Base-by-base conservation (phyloP, 2,113 vertebrate species). In the Sitta europaea region DNA sequence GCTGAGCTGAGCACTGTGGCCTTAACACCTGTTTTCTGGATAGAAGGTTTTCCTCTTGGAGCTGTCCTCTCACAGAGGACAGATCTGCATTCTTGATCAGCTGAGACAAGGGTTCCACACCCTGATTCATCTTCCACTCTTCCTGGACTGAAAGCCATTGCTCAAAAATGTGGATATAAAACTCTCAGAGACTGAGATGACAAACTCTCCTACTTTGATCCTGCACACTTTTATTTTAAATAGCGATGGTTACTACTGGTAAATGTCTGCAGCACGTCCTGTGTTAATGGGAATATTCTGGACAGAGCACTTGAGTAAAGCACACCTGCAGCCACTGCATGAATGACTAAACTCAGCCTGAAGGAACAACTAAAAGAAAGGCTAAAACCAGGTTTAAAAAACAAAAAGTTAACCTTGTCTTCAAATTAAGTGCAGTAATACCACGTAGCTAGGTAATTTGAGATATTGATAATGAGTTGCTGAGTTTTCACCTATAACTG, bases 11-110 rank as follows among this genome's bases (percentile, higher is more conserved):
- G 65, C 18, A 42, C 25, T 1, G 0, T 13, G 76, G n/a, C 8
- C n/a, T 31, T 47, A 50, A 48, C 3, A 1, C 3, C 5, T n/a
- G 2, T 45, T 65, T 11, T 19, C 35, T 24, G 17, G 3, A 58
- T 18, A 20, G n/a, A 66, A 35, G 5, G 12, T 45, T 36, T 66
- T 45, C 42, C 11, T 86, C 33, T n/a, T 27, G 28, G n/a, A 83
- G 10, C 7, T 53, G 31, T 17, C 12, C 17, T 47, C 23, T 24
- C 13, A 55, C 0, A 3, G 16, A 43, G 8, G 17, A 4, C 18
- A 55, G 27, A 57, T 17, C 45, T 25, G 7, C 15, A 19, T 31
- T 29, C 23, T 38, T 21, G 65, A 0, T 15, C 42, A 31, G 4
- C 17, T 84, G 14, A 72, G 24, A 8, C 7, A 4, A 54, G 14